phyloP scores from a whole-genome alignment of 1,140 invertebrate species.

The Olivierus martensii region DNA sequence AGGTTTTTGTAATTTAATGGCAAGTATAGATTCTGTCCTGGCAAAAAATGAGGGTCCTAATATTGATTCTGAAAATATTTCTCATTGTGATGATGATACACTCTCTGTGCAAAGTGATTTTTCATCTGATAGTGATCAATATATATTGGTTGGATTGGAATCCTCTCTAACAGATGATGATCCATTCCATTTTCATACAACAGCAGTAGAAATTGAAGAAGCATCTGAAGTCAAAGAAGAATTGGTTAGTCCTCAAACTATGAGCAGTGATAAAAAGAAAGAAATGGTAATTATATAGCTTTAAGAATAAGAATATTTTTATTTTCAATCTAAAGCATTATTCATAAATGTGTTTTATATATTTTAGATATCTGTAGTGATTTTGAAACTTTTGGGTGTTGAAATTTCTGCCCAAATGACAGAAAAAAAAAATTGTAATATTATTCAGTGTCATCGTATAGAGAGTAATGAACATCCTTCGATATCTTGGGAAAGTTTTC shows the following conservation, averaged over 20 bases:
- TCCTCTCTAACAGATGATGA: slow-evolving; percentile 15
- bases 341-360: background rate
- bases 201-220: slow-evolving; percentile 42
- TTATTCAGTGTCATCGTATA: slow-evolving; percentile 8
- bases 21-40: slow-evolving; percentile 60
- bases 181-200: slow-evolving; percentile 13
- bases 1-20: slow-evolving; percentile 60
- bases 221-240: slow-evolving; percentile 38
- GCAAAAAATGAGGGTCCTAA: slow-evolving; percentile 27
- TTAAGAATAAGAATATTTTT: too few relatives aligned
- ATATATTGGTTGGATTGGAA: slow-evolving; percentile 31
- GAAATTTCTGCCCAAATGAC: background rate
- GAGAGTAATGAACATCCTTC: slow-evolving; percentile 13
- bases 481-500: slow-evolving; percentile 17
- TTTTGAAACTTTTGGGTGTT: slow-evolving; percentile 11
- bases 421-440: background rate
- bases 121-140: slow-evolving; percentile 34
- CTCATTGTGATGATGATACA: slow-evolving; percentile 32
- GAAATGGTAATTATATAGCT: background rate
- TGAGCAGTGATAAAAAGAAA: background rate
- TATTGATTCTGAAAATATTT: slow-evolving; percentile 28
- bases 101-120: slow-evolving; percentile 34
- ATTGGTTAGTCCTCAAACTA: slow-evolving; percentile 8
- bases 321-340: too few relatives aligned
- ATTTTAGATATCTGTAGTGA: slow-evolving; percentile 8